Conservation (phyloP, 2,113 vertebrate genomes). For the Drymodes brunneopygia region DNA sequence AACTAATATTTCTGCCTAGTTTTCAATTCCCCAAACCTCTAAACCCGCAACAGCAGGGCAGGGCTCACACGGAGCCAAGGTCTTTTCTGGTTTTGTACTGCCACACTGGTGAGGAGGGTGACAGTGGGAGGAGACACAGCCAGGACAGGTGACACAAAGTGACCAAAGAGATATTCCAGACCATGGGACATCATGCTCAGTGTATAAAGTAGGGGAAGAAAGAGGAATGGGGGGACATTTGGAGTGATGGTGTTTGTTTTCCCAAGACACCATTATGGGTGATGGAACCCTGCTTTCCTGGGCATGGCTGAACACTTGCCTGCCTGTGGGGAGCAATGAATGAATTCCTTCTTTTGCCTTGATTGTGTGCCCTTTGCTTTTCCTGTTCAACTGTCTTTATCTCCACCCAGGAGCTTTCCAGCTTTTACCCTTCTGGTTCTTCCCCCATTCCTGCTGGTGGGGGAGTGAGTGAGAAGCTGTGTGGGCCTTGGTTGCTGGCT, state of each 20-base stretch:
- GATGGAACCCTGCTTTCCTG: too few relatives aligned
- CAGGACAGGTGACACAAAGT: not conserved
- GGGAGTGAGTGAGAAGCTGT: not conserved
- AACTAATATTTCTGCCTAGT: too few relatives aligned
- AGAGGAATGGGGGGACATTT: not conserved
- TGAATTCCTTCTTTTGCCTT: not conserved
- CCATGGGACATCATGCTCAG: fast-evolving
- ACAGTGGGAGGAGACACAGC: not conserved
- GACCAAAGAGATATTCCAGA: not conserved
- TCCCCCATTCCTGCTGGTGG: too few relatives aligned
- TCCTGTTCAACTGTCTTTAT: not conserved
- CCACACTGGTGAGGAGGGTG: not conserved
- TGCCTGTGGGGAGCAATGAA: not conserved
- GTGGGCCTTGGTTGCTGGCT: not conserved
- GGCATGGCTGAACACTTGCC: not conserved
- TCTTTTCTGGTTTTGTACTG: not conserved
- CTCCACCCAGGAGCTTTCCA: not conserved
- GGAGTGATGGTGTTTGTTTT: not conserved
- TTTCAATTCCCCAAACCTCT: too few relatives aligned
- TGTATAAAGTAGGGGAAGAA: not conserved
- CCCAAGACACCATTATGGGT: too few relatives aligned
- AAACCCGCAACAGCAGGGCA: too few relatives aligned
- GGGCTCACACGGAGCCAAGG: not conserved
- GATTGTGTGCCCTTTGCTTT: not conserved
- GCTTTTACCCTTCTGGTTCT: not conserved